phyloP scores from a whole-genome alignment of 2,888 invertebrate genomes.

The Tricholauxania praeusta region DNA sequence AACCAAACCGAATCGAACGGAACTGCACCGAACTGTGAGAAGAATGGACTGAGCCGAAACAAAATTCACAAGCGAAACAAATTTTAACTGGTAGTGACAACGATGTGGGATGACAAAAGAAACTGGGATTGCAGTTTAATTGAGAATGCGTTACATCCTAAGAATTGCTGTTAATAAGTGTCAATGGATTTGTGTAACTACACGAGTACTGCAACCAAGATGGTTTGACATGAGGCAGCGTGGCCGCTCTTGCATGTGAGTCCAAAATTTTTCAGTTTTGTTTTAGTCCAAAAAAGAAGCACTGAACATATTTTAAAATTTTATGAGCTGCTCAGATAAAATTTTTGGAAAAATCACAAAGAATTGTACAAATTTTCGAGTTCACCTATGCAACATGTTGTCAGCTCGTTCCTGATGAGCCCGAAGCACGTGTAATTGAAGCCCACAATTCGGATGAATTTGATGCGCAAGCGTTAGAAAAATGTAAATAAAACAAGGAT shows the following conservation, averaged over 20 bases:
- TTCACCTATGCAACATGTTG: conserved; percentile 28
- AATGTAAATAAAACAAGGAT: conserved; percentile 49
- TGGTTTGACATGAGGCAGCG: too few species aligned
- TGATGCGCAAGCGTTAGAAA: conserved; percentile 47
- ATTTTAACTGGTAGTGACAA: too few species aligned
- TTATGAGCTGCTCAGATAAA: not conserved
- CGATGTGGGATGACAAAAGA: too few species aligned
- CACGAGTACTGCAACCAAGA: too few species aligned
- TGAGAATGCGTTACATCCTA: too few species aligned
- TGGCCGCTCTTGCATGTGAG: not conserved
- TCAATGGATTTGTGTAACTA: not conserved
- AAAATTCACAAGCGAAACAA: too few species aligned
- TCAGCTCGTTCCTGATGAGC: not conserved
- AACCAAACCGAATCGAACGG: conserved; percentile 15
- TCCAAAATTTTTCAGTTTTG: not conserved
- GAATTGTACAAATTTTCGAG: too few species aligned
- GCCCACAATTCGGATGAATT: conserved; percentile 17
- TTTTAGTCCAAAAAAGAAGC: too few species aligned
- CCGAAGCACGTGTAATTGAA: conserved; percentile 45
- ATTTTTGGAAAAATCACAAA: too few species aligned
- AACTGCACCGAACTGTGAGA: not conserved
- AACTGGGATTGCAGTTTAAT: too few species aligned
- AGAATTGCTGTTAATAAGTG: not conserved
- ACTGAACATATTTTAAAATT: not conserved
- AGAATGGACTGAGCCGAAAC: conserved; percentile 2